Evolutionary conservation across 2,113 vertebrate genomes (phyloP), one percentile per base, ranked within the genome.

Genomic region (Menura novaehollandiae): DNA sequence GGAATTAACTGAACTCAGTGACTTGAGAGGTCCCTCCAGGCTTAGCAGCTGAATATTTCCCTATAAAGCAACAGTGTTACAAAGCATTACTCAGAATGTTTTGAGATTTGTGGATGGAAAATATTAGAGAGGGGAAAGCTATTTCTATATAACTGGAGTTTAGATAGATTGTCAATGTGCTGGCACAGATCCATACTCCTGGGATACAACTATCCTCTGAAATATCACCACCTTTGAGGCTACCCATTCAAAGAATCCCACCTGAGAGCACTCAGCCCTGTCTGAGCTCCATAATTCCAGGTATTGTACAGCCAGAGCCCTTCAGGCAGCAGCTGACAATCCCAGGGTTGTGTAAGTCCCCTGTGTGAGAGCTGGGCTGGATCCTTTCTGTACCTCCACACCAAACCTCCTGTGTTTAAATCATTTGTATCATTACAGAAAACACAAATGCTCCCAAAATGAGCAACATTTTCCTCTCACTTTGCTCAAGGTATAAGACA

Each of bases 1-100:
- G 85, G 84, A 94, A 94, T 95, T 47, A 87, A 92, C 67, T 62
- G 78, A 88, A 79, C 85, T 83, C 59, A 24, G 63, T 27, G 67
- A 88, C 82, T 90, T 30, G 14, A 77, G 63, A 93, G 78, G 53
- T 69, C 71, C 67, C 88, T 88, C 49, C 82, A 88, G 78, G 72
- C 67, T 83, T 10, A 75, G 75, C 74, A 72, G 59, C 66, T 75
- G 62, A 85, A 28, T 88, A 79, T 78, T 88, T 86, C 58, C 53
- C 76, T 85, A 44, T 64, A 91, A 95, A 95, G 62, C 41, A 84
- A 37, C n/a, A 69, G 27, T 16, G 20, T 43, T 89, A 51, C 18
- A 74, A 95, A 71, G 56, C 56, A 56, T 49, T 79, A 17, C 28
- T 95, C 72, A 39, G 53, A 87, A 64, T 23, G 49, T 32, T 53